Base-by-base conservation (phyloP, 2,888 invertebrate genomes). In the Pterostichus niger region DNA sequence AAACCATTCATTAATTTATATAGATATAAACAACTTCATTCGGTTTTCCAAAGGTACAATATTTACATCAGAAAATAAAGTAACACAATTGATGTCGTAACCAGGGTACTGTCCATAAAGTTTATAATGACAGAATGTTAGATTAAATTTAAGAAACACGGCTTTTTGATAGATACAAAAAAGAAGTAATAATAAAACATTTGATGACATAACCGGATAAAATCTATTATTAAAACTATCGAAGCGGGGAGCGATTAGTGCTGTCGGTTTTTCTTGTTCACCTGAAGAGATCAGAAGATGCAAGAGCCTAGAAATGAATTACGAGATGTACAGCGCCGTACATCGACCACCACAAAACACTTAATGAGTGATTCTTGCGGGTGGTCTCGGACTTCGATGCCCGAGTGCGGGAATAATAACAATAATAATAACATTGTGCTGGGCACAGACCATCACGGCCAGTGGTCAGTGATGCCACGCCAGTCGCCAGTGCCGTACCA, bases 321-420 rank as follows among this genome's bases (percentile, higher is more conserved):
- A 81, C 81, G 81, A 81, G 54, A 85, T 85, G 82, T 68, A 40
- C 40, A 83, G 73, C 56, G 44, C 13, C 56, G 68, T 71, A 13
- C 59, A 78, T 24, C 85, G 85, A 84, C 85, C 85, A 83, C 54
- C 40, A 81, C 81, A 81, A 81, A 81, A 81, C 81, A 81, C 81
- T 81, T 81, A 81, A 81, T 81, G 81, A 81, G 81, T 71, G 71
- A 68, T 52, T 81, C 81, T 68, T 81, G 81, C 81, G 81, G 81
- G 81, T 81, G 81, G 81, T 81, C 81, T 68, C 15, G 17, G 40
- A 52, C 33, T 31, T 75, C 61, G 61, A 33, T 33, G 77, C 31
- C 44, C 24, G n/a, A 17, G 52, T 54, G 64, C 71, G 6, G 71
- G 64, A 68, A 81, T 81, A 81, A 81, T 71, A 71, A 81, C 81